These are phyloP conservation scores for Tetrax tetrax DNA, from an alignment of 2,113 vertebrate species.

Conservation along the genomic window DNA sequence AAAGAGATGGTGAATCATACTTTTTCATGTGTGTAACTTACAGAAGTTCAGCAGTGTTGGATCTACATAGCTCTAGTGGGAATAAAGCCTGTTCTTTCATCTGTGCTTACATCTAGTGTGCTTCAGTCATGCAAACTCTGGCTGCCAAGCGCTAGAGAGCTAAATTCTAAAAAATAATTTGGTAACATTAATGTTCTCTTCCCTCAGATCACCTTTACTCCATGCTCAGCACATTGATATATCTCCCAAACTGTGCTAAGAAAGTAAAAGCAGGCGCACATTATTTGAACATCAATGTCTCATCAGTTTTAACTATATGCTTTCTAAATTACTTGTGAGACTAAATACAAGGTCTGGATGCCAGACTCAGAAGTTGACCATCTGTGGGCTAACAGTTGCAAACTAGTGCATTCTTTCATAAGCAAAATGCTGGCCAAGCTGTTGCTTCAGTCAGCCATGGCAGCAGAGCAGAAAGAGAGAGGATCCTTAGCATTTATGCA, in stretches of 20 bases:
- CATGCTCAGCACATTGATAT: neutral
- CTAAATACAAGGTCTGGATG: neutral
- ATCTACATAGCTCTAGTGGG: neutral
- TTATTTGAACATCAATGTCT: neutral
- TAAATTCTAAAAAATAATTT: neutral
- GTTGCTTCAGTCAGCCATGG: neutral
- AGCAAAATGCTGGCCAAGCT: neutral
- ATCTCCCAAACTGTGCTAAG: neutral
- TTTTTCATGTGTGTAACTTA: neutral
- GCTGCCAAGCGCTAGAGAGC: neutral
- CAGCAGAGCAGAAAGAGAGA: neutral
- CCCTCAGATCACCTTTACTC: neutral
- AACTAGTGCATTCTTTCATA: neutral
- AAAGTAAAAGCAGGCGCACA: neutral
- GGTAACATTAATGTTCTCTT: neutral
- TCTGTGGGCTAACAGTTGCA: conserved; percentile 18
- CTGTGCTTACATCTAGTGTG: neutral
- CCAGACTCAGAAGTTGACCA: neutral
- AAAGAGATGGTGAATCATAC: neutral
- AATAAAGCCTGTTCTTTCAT: neutral
- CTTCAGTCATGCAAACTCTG: neutral
- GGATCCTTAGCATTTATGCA: neutral
- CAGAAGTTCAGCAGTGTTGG: neutral
- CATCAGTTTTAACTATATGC: conserved; percentile 1
- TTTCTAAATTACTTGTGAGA: conserved; percentile 10